Evolutionary conservation across 1,140 invertebrate genomes (phyloP).

Genomic region (Dreissena polymorpha): DNA sequence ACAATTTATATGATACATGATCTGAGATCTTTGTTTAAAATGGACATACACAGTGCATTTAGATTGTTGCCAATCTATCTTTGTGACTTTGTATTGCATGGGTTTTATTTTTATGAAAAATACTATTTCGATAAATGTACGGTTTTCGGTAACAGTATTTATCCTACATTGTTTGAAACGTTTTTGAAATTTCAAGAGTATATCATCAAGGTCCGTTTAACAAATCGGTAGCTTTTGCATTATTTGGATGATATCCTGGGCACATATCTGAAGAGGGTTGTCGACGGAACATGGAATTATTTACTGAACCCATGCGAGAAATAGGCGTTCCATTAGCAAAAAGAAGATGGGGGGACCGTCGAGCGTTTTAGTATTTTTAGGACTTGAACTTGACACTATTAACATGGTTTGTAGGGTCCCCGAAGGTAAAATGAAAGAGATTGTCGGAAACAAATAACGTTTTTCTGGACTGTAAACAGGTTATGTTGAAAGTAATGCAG

Average conservation of each 20-base stretch:
- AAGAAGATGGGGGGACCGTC: constrained; percentile 23
- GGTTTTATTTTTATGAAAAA: too few species aligned
- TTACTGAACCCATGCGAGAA: too few species aligned
- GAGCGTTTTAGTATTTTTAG: constrained; percentile 21
- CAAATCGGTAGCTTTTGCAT: background rate
- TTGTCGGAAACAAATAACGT: background rate
- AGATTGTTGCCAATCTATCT: too few species aligned
- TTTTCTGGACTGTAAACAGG: background rate
- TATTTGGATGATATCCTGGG: constrained; percentile 33
- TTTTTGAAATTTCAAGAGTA: constrained; percentile 17
- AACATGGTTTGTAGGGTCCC: constrained; percentile 6
- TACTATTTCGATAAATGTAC: constrained; percentile 42
- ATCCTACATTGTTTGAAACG: constrained; percentile 3
- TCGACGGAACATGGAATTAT: too few species aligned
- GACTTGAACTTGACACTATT: constrained; percentile 5
- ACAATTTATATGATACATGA: constrained; percentile 10
- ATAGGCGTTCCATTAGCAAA: too few species aligned
- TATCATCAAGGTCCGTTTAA: background rate
- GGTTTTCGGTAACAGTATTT: constrained; percentile 1
- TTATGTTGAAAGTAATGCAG: background rate
- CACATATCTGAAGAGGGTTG: too few species aligned
- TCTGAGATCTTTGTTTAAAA: background rate
- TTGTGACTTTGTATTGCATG: too few species aligned
- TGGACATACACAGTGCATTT: constrained; percentile 42
- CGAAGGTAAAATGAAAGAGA: background rate